Base-by-base conservation (phyloP, 1,140 invertebrate species). In the Muscidifurax raptorellus region DNA sequence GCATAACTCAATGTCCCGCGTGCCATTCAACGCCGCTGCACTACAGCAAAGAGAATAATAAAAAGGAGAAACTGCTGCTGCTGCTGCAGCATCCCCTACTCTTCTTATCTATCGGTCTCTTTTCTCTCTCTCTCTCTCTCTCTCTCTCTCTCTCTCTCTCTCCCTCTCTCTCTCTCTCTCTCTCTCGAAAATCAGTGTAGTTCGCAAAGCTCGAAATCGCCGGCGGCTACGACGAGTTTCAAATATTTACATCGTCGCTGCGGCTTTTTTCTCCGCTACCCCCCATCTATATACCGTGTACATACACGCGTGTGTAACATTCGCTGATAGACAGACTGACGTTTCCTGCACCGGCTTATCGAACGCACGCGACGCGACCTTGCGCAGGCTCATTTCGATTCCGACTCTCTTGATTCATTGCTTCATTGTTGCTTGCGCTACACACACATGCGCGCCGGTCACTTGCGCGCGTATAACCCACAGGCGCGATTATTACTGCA, bases 261-360 rank as follows among this genome's bases (percentile, higher is more conserved):
- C 4, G 18, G 6, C 13, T 28, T 69, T 69, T 69, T 69, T 69
- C 25, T 28, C 12, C 66, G 28, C 1, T n/a, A 27, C 64, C 9
- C 25, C 12, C n/a, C 25, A 10, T 27, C 4, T 15, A 15, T 59
- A n/a, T 9, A 66, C 4, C 13, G 52, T 18, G 47, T 66, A 27
- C 44, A 18, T 13, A 15, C 10, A 22, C 71, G 71, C 6, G 32
- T 18, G 18, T 72, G 18, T 22, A 71, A 18, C 47, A 2, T 2
- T 28, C 71, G 40, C 74, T 76, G 80, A 81, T 72, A 40, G 80
- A 81, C 69, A 72, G 67, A 47, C 67, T 72, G 80, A 81, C 80
- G 44, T 81, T 81, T 81, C 80, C 80, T 81, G 80, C 59, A 12
- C 30, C 27, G 25, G 18, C 66, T 80, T 80, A 71, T 80, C 67